Base-by-base conservation (phyloP, 1,140 invertebrate genomes). In the Aphis gossypii region DNA sequence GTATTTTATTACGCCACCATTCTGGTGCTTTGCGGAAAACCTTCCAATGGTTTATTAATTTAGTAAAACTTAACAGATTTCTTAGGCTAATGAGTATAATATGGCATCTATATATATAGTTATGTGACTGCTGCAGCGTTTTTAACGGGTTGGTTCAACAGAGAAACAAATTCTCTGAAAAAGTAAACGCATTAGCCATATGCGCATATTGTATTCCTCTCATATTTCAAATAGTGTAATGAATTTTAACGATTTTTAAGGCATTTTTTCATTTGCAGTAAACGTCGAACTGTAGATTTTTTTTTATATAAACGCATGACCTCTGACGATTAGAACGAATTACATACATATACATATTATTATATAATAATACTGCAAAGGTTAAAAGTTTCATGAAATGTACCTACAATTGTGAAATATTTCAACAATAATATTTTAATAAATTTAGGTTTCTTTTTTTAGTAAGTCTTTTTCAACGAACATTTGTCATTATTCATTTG, bases 211-310 rank as follows among this genome's bases (percentile, higher is more conserved):
- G 60, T 68, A 76, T 35, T 76, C n/a, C 14, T 76, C 5, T 76
- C 14, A 14, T 14, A 76, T 76, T 35, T 76, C 60, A n/a, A 76
- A n/a, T 76, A 76, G 30, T 76, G 30, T 76, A 76, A 76, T 76
- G 60, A n/a, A 76, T 76, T 76, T 76, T 76, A 76, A 76, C 60
- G 60, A 76, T 76, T 76, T 76, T 76, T 76, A 76, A 76, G 30
- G 60, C 60, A 76, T 76, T 76, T 76, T 68, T 9, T 76, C 60
- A 76, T 76, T 76, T 76, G 14, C 60, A 68, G 11, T 68, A 68
- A 21, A 68, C n/a, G 60, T 76, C n/a, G 60, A 76, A 76, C n/a
- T 4, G 60, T 68, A 76, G 9, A 8, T 76, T 76, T 76, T 76
- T 68, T n/a, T 14, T 76, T n/a, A 76, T 0, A 76, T 14, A 14